Evolutionary conservation across 2,888 invertebrate species (phyloP).

Genomic region (Coecobrya sp.): DNA sequence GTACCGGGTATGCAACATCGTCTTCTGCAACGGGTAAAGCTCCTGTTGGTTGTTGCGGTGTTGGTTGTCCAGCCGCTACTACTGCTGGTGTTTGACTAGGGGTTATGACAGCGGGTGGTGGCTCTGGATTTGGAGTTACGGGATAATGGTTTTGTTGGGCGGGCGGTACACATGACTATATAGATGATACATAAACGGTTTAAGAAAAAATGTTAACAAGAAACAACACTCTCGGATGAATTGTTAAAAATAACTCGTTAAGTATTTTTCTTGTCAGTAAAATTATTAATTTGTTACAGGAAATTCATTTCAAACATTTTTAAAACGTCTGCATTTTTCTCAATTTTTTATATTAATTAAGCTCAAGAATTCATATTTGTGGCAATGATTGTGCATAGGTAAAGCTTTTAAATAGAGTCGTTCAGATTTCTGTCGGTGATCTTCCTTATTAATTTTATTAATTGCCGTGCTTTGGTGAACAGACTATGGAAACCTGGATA

Average conservation of each 20-base stretch:
- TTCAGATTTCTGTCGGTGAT: too few species aligned
- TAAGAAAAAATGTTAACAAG: not conserved
- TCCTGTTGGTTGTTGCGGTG: conserved; percentile 49
- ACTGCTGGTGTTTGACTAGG: conserved; percentile 60
- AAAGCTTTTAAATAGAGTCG: too few species aligned
- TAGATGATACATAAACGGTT: not conserved
- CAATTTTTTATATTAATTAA: too few species aligned
- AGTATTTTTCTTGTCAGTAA: not conserved
- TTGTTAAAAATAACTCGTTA: not conserved
- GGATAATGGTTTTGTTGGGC: conserved; percentile 78
- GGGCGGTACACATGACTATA: conserved; percentile 78
- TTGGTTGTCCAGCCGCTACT: conserved; percentile 49
- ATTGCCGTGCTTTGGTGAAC: too few species aligned
- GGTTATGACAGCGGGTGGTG: conserved; percentile 64
- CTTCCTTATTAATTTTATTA: too few species aligned
- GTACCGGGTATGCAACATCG: conserved; percentile 78
- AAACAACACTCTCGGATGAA: conserved; percentile 28
- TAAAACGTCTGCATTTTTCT: too few species aligned
- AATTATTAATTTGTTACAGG: too few species aligned
- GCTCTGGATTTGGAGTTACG: conserved; percentile 70
- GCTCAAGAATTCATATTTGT: too few species aligned
- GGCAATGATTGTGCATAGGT: too few species aligned
- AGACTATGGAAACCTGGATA: too few species aligned
- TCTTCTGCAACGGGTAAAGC: conserved; percentile 75
- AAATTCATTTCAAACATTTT: too few species aligned